Evolutionary conservation across 2,888 invertebrate species (phyloP), one percentile per base, ranked within the genome.

Genomic region (Coenonympha arcania): DNA sequence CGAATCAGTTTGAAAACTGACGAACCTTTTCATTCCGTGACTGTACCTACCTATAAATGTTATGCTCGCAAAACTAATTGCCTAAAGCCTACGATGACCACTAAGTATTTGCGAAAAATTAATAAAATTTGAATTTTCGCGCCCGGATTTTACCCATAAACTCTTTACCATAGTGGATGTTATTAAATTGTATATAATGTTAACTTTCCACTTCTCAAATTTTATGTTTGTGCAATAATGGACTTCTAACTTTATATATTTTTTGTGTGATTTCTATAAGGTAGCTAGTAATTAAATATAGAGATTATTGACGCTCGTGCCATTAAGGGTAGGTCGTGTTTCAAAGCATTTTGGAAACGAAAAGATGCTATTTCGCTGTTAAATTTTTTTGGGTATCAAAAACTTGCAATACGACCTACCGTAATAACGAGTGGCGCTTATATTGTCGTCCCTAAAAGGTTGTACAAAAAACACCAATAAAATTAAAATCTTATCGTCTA

Each of bases 391-490:
- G n/a, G n/a, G n/a, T n/a, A n/a, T 31, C 4, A 4, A 13, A 24
- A 24, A 8, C 3, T 18, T 13, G 26, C 5, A 16, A 18, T n/a
- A 28, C 11, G 22, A 6, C 22, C 16, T 13, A 15, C 19, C 2
- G 20, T 28, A 20, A 39, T 28, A 2, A 18, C 26, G 26, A 26
- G 18, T 26, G 6, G 40, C 26, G 4, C 11, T 41, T 43, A 31
- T 9, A 15, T 11, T 43, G 6, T 39, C 11, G 28, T 41, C 34
- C 37, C 31, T 45, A 24, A 34, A 24, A 24, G 45, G 48, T 49
- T 52, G 52, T 52, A 49, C 44, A 52, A 49, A 52, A 15, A 39
- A 36, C 36, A 41, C 40, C 40, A 48, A 40, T 40, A 41, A n/a
- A n/a, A 48, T 48, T 13, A 8, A 48, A 40, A 26, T 48, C 22